A percentile compares a stretch with the other conserved stretches of the same genome.
These are phyloP conservation scores for Phasia obesa DNA, from an alignment of 2,888 invertebrate genomes.

Conservation along the genomic window DNA sequence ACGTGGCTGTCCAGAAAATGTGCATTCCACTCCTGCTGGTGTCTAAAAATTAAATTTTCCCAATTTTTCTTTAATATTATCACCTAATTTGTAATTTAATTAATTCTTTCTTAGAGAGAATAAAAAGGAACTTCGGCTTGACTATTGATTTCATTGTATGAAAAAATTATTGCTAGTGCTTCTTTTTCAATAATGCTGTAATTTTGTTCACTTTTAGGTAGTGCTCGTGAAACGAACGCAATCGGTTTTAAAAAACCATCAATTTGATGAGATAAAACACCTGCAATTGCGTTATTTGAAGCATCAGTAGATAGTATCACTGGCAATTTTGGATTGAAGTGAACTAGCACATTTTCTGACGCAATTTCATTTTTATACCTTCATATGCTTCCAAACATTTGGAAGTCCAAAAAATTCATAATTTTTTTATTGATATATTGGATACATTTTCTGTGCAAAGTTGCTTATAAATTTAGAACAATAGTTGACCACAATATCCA, in stretches of 20 bases:
- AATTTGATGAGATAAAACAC: not conserved
- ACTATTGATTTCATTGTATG: no score
- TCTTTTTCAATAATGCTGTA: conserved; percentile 42
- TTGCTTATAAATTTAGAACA: conserved; percentile 41
- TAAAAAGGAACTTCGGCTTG: no score
- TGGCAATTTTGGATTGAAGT: conserved; percentile 20
- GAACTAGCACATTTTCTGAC: conserved; percentile 37
- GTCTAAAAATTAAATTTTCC: no score
- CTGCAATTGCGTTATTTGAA: conserved; percentile 15
- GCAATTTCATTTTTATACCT: conserved; percentile 37
- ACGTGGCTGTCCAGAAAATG: no score
- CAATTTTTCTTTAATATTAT: no score
- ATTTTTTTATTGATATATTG: conserved; percentile 32
- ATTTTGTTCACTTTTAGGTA: no score
- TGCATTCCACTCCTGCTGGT: no score
- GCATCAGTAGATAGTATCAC: conserved; percentile 71
- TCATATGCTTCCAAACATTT: conserved; percentile 43
- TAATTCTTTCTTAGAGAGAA: no score
- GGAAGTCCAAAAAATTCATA: conserved; percentile 14
- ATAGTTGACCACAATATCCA: conserved; percentile 22
- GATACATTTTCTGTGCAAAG: conserved; percentile 35
- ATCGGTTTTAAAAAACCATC: conserved; percentile 31
- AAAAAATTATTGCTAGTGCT: conserved; percentile 27
- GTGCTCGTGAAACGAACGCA: conserved; percentile 38
- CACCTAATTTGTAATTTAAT: no score